Evolutionary conservation across 2,797 vertebrate species (phyloP).

Genomic region (Percopsis omiscomaycus): DNA sequence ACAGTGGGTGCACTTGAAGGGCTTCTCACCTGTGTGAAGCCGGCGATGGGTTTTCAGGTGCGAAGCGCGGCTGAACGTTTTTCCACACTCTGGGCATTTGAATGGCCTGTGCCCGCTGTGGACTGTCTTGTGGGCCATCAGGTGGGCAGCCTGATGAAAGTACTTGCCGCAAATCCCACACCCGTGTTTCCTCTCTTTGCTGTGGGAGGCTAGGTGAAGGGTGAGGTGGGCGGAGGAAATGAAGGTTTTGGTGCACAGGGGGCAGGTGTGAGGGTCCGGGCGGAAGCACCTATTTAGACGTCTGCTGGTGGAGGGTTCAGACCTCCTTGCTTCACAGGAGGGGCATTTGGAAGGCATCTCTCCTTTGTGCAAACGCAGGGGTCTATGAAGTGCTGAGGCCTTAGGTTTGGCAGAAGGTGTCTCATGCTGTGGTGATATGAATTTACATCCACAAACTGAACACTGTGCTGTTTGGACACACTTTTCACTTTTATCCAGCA

Average conservation of each 20-base stretch:
- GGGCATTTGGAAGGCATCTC: constrained; percentile 47
- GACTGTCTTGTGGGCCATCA: constrained; percentile 75
- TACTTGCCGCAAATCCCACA: constrained; percentile 75
- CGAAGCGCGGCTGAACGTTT: constrained; percentile 75
- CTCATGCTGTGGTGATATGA: neutral
- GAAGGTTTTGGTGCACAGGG: constrained; percentile 76
- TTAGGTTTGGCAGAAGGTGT: neutral
- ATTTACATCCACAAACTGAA: neutral
- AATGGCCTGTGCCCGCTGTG: constrained; percentile 78
- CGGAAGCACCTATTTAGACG: constrained; percentile 49
- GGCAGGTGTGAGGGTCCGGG: constrained; percentile 72
- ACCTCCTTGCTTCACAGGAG: constrained; percentile 47
- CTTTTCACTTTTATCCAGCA: constrained; percentile 4
- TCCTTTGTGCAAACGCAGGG: constrained; percentile 20
- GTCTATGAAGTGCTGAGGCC: neutral
- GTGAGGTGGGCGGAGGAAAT: constrained; percentile 74
- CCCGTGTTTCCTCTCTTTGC: constrained; percentile 72
- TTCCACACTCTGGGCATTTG: constrained; percentile 77
- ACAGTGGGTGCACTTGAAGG: constrained; percentile 76
- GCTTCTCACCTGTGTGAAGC: constrained; percentile 81
- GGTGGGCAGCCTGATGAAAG: constrained; percentile 78
- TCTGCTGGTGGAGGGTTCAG: constrained; percentile 34
- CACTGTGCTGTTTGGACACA: neutral
- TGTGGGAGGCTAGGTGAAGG: constrained; percentile 73
- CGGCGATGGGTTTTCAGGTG: constrained; percentile 80